A percentile compares a stretch with the other conserved stretches of the same genome.
phyloP scores from a whole-genome alignment of 1,140 invertebrate species.

The Drosophila bipectinata region DNA sequence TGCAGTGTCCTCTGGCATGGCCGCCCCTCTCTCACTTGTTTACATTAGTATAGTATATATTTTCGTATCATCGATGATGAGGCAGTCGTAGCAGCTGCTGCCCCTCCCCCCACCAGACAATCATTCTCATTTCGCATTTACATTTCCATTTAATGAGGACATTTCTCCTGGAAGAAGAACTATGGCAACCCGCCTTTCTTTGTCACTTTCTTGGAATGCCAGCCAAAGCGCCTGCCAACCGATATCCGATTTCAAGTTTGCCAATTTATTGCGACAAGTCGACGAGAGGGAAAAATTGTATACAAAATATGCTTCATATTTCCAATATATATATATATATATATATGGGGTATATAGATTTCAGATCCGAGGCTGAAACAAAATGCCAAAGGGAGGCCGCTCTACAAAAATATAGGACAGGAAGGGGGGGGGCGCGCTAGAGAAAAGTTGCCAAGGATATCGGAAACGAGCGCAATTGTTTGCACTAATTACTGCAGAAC shows the following conservation, averaged over 20 bases:
- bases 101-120: constrained; percentile 8
- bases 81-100: constrained; percentile 12
- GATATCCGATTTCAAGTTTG: constrained; percentile 70
- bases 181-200: constrained; percentile 60
- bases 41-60: constrained; percentile 5
- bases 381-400: constrained; percentile 39
- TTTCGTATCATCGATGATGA: constrained; percentile 16
- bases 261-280: constrained; percentile 60
- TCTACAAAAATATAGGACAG: not conserved
- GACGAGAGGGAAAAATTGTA: not conserved
- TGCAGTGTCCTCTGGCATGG: constrained; percentile 29
- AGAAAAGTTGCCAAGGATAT: constrained; percentile 57
- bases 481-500: constrained; percentile 74
- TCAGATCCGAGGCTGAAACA: constrained; percentile 43
- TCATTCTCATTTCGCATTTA: constrained; percentile 48
- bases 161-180: constrained; percentile 35
- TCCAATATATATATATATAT: constrained; percentile 26
- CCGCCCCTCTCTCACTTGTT: not conserved
- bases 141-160: constrained; percentile 60
- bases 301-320: constrained; percentile 55
- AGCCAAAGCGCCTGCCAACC: constrained; percentile 22
- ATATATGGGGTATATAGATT: not conserved
- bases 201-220: constrained; percentile 30
- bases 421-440: not conserved
- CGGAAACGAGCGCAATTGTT: constrained; percentile 73